Conservation (phyloP, 1,140 invertebrate species). For the Chrysopa pallens region DNA sequence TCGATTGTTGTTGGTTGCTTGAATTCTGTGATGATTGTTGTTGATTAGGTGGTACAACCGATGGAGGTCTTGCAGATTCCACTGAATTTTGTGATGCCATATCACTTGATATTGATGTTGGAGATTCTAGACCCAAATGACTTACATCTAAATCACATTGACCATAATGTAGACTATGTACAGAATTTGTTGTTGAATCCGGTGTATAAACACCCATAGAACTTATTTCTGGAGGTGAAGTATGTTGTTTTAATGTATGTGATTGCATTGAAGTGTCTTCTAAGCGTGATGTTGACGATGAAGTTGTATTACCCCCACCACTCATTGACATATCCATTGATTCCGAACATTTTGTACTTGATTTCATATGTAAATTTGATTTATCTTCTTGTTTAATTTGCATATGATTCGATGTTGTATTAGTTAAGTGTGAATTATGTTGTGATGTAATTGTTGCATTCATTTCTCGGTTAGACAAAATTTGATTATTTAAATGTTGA, state of each 20-base stretch:
- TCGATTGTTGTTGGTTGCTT: conserved; percentile 25
- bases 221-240: conserved; percentile 39
- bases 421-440: neutral
- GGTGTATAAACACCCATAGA: conserved; percentile 70
- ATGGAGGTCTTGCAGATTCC: conserved; percentile 35
- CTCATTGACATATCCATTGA: neutral
- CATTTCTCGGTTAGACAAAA: neutral
- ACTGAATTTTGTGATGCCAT: conserved; percentile 58
- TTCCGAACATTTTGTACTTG: neutral
- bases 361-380: neutral
- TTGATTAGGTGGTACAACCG: conserved; percentile 28
- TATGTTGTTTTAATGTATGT: conserved; percentile 28
- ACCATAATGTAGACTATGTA: conserved; percentile 61
- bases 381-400: conserved; percentile 1
- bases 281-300: conserved; percentile 8
- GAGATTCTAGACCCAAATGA: conserved; percentile 69
- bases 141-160: conserved; percentile 67
- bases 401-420: conserved; percentile 1
- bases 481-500: neutral
- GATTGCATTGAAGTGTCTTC: conserved; percentile 11
- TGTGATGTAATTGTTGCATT: neutral
- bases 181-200: conserved; percentile 68
- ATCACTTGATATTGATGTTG: conserved; percentile 70
- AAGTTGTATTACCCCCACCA: conserved; percentile 6
- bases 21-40: conserved; percentile 14